Evolutionary conservation across 2,888 invertebrate genomes (phyloP).

Genomic region (Tipula confusa): DNA sequence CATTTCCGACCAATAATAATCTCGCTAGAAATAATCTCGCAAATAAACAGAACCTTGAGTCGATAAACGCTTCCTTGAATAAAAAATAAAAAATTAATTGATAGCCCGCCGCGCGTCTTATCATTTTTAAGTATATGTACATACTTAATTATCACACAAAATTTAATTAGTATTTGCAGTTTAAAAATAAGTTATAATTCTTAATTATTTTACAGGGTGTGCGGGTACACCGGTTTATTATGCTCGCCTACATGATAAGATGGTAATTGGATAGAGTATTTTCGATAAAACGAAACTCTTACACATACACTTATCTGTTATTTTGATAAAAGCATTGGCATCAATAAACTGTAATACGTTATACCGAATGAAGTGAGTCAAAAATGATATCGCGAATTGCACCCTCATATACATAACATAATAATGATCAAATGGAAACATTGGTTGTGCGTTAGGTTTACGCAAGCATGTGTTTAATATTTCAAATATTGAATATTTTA

Average conservation of each 20-base stretch:
- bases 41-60: background rate
- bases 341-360: too few relatives aligned
- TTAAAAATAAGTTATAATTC: background rate
- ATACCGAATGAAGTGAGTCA: too few relatives aligned
- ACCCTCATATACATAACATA: too few relatives aligned
- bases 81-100: background rate
- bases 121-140: background rate
- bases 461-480: too few relatives aligned
- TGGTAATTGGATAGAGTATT: too few relatives aligned
- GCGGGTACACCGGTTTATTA: background rate
- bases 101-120: background rate
- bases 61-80: background rate
- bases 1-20: background rate
- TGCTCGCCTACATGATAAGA: too few relatives aligned
- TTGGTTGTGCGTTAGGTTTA: too few relatives aligned
- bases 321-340: background rate
- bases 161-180: background rate
- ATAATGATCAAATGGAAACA: too few relatives aligned
- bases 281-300: too few relatives aligned
- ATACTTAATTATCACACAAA: background rate
- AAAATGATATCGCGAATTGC: too few relatives aligned
- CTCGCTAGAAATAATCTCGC: background rate
- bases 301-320: background rate
- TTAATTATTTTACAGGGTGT: background rate
- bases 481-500: too few relatives aligned